Conservation (phyloP, 1,140 invertebrate species). For the Dreissena rostriformis region DNA sequence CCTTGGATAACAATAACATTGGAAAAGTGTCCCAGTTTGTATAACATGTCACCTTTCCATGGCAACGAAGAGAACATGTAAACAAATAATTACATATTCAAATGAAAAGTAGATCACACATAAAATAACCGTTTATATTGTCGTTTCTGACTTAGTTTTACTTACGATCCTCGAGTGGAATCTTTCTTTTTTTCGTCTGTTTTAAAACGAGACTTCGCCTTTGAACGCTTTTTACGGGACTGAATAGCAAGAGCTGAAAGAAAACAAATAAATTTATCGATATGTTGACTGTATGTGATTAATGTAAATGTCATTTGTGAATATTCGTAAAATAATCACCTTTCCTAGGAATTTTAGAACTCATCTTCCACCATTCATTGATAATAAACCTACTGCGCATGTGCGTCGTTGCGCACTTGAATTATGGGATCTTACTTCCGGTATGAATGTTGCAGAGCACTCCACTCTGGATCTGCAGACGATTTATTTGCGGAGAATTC, state of each 20-base stretch:
- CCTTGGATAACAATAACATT: too few relatives aligned
- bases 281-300: not conserved
- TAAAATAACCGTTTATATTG: too few relatives aligned
- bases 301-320: not conserved
- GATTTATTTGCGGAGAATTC: too few relatives aligned
- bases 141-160: not conserved
- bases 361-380: slow-evolving; percentile 68
- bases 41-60: too few relatives aligned
- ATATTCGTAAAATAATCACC: slow-evolving; percentile 59
- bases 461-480: too few relatives aligned
- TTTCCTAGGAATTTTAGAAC: slow-evolving; percentile 77
- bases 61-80: too few relatives aligned
- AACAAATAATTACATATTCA: too few relatives aligned
- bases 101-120: too few relatives aligned
- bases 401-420: slow-evolving; percentile 69
- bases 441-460: slow-evolving; percentile 12
- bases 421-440: slow-evolving; percentile 71
- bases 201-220: slow-evolving; percentile 74
- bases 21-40: too few relatives aligned
- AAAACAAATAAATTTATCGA: slow-evolving; percentile 32
- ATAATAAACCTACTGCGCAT: slow-evolving; percentile 65
- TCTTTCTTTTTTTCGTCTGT: slow-evolving; percentile 64
- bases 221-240: slow-evolving; percentile 81
- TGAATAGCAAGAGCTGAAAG: slow-evolving; percentile 81
- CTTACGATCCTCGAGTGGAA: slow-evolving; percentile 63